Evolutionary conservation across 2,797 vertebrate genomes (phyloP), one percentile per base, ranked within the genome.

Genomic region (Liparis tanakae): DNA sequence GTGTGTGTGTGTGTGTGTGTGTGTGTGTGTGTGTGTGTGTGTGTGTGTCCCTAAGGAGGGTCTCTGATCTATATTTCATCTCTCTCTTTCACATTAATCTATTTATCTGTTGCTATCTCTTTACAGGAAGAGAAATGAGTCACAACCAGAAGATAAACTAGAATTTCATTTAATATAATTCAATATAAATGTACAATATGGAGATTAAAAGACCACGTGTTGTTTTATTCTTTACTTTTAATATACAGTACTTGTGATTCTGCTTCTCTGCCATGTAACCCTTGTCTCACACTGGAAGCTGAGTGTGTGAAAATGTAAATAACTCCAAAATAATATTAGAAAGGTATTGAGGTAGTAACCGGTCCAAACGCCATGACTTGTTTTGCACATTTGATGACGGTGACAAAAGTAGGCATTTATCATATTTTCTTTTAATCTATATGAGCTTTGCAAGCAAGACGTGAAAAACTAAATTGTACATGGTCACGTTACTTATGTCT

Each of bases 11-110:
- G n/a, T 57, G 51, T 63, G 73, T 60, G 62, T 65, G 57, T 64
- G 43, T 46, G 60, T 25, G 46, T 64, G 60, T n/a, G 41, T 63
- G 60, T 46, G 36, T 63, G 51, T 62, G 64, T 36, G 64, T 74
- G 72, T 57, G 51, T 44, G 65, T 64, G 66, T 25, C 57, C 58
- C 75, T 60, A 37, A 50, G 72, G 70, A 85, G 69, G 14, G 9
- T 78, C 75, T 76, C 71, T 87, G 56, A 80, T 81, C 81, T 85
- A 58, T 25, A 30, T 66, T 77, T 88, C 66, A 55, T 77, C 10
- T 61, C 41, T 65, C 6, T 20, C 33, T 48, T 39, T 65, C 66
- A 70, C 64, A 15, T 69, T 10, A 17, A 57, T 82, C n/a, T 1
- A 1, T 68, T 33, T 59, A 69, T 61, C 66, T 60, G 46, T 10